phyloP scores from a whole-genome alignment of 1,140 invertebrate genomes.

The Cecropterus lyciades region DNA sequence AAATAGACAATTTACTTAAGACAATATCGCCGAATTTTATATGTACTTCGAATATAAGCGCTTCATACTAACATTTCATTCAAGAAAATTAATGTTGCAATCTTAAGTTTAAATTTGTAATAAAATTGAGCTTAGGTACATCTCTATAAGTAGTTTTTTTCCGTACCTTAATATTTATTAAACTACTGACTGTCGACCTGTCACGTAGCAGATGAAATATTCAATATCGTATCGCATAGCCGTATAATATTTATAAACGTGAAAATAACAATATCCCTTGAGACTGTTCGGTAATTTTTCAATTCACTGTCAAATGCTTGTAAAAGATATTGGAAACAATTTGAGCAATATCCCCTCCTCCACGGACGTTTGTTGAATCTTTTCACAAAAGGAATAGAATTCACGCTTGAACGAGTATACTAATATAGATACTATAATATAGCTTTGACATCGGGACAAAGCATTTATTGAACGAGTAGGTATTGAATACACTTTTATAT shows the following conservation, averaged over 20 bases:
- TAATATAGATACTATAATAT: background rate
- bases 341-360: constrained; percentile 62
- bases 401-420: constrained; percentile 16
- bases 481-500: no score
- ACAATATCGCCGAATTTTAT: background rate
- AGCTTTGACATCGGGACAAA: background rate
- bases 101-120: no score
- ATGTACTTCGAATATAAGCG: no score
- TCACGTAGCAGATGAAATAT: constrained; percentile 20
- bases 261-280: constrained; percentile 60
- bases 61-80: no score
- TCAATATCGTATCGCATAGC: constrained; percentile 18
- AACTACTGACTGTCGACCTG: constrained; percentile 7
- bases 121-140: no score
- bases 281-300: constrained; percentile 64
- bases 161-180: constrained; percentile 6
- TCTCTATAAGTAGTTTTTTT: background rate
- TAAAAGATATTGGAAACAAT: constrained; percentile 78
- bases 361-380: constrained; percentile 48
- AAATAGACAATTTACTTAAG: constrained; percentile 8
- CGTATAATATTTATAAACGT: constrained; percentile 23
- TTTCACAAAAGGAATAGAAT: constrained; percentile 46
- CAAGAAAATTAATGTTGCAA: no score
- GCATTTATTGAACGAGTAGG: background rate
- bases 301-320: constrained; percentile 69